Percentiles rank a stretch among this genome's conserved stretches.
These are phyloP conservation scores for Leptosomus discolor DNA, from an alignment of 2,113 vertebrate genomes.

Conservation along the genomic window DNA sequence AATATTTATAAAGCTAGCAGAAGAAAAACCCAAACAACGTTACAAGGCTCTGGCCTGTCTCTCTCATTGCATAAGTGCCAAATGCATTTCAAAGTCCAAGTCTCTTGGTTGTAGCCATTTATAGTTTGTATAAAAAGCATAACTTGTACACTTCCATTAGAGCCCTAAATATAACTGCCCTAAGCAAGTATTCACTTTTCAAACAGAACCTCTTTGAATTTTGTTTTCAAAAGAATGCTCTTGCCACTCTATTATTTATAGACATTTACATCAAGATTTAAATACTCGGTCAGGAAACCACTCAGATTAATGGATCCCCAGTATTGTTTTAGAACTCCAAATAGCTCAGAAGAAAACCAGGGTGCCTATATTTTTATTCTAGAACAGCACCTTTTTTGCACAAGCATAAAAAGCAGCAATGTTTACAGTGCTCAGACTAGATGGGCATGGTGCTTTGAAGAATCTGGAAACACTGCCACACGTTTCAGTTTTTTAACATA, in stretches of 20 bases:
- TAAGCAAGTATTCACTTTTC: not conserved
- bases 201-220: conserved; percentile 44
- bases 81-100: not conserved
- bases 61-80: not conserved
- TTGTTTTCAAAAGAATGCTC: conserved; percentile 14
- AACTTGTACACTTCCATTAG: conserved; percentile 47
- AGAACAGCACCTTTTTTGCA: not conserved
- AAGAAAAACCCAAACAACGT: not conserved
- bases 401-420: not conserved
- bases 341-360: not conserved
- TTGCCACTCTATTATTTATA: conserved; percentile 10
- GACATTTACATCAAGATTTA: not conserved
- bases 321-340: not conserved
- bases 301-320: not conserved
- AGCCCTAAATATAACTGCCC: conserved; percentile 59
- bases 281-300: not conserved
- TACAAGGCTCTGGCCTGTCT: not conserved
- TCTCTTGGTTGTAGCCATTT: conserved; percentile 46
- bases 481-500: not conserved
- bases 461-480: not conserved
- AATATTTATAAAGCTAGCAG: not conserved
- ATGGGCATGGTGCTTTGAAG: not conserved
- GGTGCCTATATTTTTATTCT: not conserved
- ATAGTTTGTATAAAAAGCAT: conserved; percentile 55
- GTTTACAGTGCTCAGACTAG: not conserved